phyloP scores from a whole-genome alignment of 2,113 vertebrate species.

The Forbesichthys papilliferus region DNA sequence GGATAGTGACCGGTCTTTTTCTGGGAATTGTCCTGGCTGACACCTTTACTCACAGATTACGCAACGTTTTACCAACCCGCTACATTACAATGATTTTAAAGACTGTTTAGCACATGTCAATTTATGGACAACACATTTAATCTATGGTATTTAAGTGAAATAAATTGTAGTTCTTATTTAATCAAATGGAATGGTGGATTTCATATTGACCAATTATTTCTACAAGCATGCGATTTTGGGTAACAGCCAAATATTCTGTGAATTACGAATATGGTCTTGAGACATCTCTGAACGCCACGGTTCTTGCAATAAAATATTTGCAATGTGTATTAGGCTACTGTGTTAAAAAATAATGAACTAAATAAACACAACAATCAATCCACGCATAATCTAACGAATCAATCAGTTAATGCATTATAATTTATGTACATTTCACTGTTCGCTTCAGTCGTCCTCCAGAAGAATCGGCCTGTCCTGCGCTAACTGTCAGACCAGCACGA shows the following conservation, averaged over 20 bases:
- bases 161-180: neutral
- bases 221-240: neutral
- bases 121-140: neutral
- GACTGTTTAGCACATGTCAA: neutral
- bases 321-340: neutral
- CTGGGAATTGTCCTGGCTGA: conserved; percentile 18
- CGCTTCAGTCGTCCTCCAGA: conserved; percentile 87
- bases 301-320: neutral
- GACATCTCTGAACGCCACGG: neutral
- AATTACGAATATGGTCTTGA: neutral
- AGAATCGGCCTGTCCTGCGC: conserved; percentile 95
- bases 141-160: neutral
- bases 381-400: too few species aligned
- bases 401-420: neutral
- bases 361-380: too few species aligned
- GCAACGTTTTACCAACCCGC: conserved; percentile 37
- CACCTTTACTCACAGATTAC: conserved; percentile 45
- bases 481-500: conserved; percentile 97
- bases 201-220: too few species aligned
- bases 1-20: neutral
- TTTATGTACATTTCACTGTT: conserved; percentile 2
- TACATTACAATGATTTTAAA: conserved; percentile 16
- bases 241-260: conserved; percentile 7
- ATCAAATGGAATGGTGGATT: conserved; percentile 32
- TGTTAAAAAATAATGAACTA: neutral